phyloP scores from a whole-genome alignment of 2,113 vertebrate genomes.

The Callaeas wilsoni region DNA sequence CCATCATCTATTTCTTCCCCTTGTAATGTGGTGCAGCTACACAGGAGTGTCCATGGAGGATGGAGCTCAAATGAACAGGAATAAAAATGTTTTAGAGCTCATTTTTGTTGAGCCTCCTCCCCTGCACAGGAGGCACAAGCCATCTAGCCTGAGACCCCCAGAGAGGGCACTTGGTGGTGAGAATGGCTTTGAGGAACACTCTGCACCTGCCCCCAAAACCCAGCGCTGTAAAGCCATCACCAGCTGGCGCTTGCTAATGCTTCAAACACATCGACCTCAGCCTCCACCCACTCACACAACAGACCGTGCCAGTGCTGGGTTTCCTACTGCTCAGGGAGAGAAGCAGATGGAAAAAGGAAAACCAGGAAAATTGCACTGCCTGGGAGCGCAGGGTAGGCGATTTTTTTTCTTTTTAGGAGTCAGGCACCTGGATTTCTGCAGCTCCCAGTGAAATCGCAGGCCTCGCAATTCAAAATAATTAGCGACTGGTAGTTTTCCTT shows the following conservation, averaged over 20 bases:
- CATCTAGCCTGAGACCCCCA: background rate
- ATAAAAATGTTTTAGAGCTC: background rate
- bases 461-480: slow-evolving; percentile 54
- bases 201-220: background rate
- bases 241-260: background rate
- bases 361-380: background rate
- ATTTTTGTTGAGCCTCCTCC: background rate
- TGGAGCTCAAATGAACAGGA: fast-evolving
- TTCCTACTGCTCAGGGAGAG: background rate
- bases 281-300: background rate
- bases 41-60: background rate
- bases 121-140: background rate
- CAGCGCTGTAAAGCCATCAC: background rate
- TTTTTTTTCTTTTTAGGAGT: background rate
- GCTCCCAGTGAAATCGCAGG: slow-evolving; percentile 55
- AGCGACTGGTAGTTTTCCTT: slow-evolving; percentile 56
- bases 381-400: background rate
- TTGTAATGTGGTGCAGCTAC: fast-evolving
- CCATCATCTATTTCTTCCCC: background rate
- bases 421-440: slow-evolving; percentile 62
- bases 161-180: background rate
- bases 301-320: fast-evolving
- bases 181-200: background rate
- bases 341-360: slow-evolving; percentile 23
- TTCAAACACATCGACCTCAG: background rate